Conservation (phyloP, 2,797 vertebrate genomes). For the Danio choprae region DNA sequence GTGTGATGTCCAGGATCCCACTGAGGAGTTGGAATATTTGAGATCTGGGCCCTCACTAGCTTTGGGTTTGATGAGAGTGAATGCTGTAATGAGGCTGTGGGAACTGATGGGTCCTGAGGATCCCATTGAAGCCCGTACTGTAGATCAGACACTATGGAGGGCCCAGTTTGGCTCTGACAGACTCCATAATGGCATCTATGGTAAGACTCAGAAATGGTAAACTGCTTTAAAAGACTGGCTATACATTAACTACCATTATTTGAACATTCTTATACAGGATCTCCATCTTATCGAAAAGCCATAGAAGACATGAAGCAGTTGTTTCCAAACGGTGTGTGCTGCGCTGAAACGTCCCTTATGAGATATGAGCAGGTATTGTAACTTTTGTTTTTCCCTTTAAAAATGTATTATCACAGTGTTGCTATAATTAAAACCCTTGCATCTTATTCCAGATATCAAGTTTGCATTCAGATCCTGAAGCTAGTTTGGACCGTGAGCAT, state of each 20-base stretch:
- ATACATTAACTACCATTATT: constrained; percentile 27
- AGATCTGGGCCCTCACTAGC: constrained; percentile 71
- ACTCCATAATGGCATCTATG: constrained; percentile 72
- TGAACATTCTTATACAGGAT: constrained; percentile 66
- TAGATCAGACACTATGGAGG: constrained; percentile 68
- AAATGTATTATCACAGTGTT: background rate
- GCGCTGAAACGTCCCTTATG: constrained; percentile 58
- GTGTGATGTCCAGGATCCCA: constrained; percentile 65
- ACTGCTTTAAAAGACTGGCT: too few relatives aligned
- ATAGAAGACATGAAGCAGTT: constrained; percentile 72
- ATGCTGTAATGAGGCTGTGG: constrained; percentile 76
- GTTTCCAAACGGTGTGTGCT: constrained; percentile 78
- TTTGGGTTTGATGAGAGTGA: constrained; percentile 76
- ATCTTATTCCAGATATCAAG: constrained; percentile 54
- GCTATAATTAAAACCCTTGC: background rate
- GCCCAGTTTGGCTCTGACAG: constrained; percentile 67
- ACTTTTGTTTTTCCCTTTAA: background rate
- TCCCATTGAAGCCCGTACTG: constrained; percentile 54
- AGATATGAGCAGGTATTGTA: constrained; percentile 70
- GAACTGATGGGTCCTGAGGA: constrained; percentile 74
- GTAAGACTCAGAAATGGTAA: constrained; percentile 57
- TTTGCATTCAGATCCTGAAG: constrained; percentile 60
- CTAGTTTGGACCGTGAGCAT: constrained; percentile 52
- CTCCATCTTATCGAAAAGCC: constrained; percentile 70
- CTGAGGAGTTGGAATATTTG: constrained; percentile 66